phyloP scores from a whole-genome alignment of 2,888 invertebrate species.

The Danaus chrysippus region DNA sequence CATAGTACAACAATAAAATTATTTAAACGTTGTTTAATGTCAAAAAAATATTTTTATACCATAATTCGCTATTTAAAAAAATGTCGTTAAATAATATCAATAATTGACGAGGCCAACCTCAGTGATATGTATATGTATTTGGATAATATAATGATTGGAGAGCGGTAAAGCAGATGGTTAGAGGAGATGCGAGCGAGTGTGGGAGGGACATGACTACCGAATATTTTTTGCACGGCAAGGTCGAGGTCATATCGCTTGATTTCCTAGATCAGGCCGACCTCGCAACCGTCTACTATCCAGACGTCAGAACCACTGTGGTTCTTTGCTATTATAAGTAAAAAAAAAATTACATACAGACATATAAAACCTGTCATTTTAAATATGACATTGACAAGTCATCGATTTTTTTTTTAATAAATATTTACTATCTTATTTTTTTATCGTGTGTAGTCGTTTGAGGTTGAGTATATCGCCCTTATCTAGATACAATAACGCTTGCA shows the following conservation, averaged over 20 bases:
- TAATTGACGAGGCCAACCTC: conserved; percentile 8
- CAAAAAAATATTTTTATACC: too few relatives aligned
- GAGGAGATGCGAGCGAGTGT: conserved; percentile 28
- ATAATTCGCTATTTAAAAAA: too few relatives aligned
- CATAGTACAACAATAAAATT: too few relatives aligned
- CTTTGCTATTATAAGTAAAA: background rate
- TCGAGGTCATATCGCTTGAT: conserved; percentile 72
- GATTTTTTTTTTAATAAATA: background rate
- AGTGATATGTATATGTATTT: conserved; percentile 18
- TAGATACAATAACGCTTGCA: conserved; percentile 54
- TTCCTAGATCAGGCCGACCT: conserved; percentile 69
- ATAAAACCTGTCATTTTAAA: background rate
- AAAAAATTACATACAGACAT: background rate
- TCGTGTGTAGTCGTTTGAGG: conserved; percentile 18
- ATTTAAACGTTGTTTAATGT: too few relatives aligned
- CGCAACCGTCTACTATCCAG: conserved; percentile 34
- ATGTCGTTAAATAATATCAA: background rate
- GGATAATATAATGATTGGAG: conserved; percentile 23
- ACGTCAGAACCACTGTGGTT: conserved; percentile 21
- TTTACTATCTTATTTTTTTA: conserved; percentile 8
- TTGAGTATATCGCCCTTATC: conserved; percentile 38
- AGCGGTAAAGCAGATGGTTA: conserved; percentile 26
- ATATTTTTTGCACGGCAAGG: conserved; percentile 74
- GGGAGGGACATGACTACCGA: conserved; percentile 47
- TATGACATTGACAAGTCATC: conserved; percentile 4